Percentiles rank a stretch among this genome's conserved stretches.
phyloP scores from a whole-genome alignment of 2,113 vertebrate genomes.

The Dermatemys mawii region DNA sequence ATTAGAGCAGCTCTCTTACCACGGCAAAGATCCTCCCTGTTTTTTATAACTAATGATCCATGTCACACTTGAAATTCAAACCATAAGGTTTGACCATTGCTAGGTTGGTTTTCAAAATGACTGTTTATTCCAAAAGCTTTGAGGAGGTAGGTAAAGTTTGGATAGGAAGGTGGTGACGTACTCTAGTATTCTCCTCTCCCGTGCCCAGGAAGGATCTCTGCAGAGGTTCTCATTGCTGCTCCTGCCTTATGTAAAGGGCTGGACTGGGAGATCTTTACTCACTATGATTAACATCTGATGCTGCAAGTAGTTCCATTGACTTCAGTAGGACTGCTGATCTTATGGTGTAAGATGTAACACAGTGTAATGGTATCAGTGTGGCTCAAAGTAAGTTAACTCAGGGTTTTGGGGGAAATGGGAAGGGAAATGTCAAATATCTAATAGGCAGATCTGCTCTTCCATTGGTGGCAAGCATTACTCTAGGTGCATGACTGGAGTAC shows the following conservation, averaged over 20 bases:
- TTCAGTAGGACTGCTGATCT: not conserved
- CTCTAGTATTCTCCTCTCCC: not conserved
- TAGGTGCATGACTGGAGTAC: not conserved
- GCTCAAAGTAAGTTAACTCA: not conserved
- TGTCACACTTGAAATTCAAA: slow-evolving; percentile 11
- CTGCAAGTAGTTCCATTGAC: not conserved
- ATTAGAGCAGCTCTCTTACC: not conserved
- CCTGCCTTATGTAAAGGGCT: slow-evolving; percentile 85
- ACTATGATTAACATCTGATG: not conserved
- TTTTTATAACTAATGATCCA: not conserved
- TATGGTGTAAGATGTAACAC: not conserved
- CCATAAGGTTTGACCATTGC: not conserved
- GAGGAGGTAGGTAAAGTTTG: not conserved
- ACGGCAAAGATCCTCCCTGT: not conserved
- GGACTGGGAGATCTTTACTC: not conserved
- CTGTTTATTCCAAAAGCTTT: not conserved
- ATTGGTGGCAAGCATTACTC: not conserved
- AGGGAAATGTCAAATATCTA: not conserved
- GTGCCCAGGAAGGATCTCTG: slow-evolving; percentile 59
- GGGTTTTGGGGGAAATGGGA: not conserved
- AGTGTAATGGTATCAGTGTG: not conserved
- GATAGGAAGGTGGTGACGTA: not conserved
- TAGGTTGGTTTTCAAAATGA: not conserved
- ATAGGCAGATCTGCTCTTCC: not conserved
- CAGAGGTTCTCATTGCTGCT: slow-evolving; percentile 82